Base-by-base conservation (phyloP, 2,113 vertebrate genomes). In the Heterotis niloticus region DNA sequence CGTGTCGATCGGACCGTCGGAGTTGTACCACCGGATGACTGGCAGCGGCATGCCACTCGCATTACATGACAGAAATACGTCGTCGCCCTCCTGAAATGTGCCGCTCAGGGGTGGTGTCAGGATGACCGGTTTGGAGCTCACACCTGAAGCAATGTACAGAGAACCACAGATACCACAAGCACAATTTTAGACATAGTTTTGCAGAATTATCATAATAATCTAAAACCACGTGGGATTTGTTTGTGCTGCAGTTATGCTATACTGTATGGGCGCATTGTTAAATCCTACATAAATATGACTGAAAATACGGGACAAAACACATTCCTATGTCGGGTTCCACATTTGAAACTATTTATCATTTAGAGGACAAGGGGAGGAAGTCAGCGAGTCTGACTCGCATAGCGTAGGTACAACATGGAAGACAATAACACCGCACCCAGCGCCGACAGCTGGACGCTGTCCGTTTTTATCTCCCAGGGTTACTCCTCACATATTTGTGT, bases 361-460 rank as follows among this genome's bases (percentile, higher is more conserved):
- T 7, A 59, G 56, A 74, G 10, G 51, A 77, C 67, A 60, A 67
- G 64, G 51, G 23, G 10, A 24, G 24, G 13, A 13, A 34, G 4
- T 66, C 10, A 44, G 34, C 7, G 3, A 44, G 34, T 44, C 34
- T 2, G 34, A 44, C 34, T 44, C 34, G 7, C 84, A 91, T 92
- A 91, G n/a, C n/a, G n/a, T n/a, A n/a, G n/a, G n/a, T n/a, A n/a
- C n/a, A n/a, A n/a, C n/a, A n/a, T n/a, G n/a, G n/a, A 92, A 91
- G 90, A 90, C 88, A 88, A 87, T 85, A 86, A 85, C 26, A 88
- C 89, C 91, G 86, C 89, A 88, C 90, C 87, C 85, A 87, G 89
- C 86, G 89, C 86, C 92, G 89, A 92, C 91, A 90, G 91, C 89
- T 80, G 88, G 90, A 91, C 90, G 91, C 89, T 92, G 91, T 92